Evolutionary conservation across 2,113 vertebrate species (phyloP).

Genomic region (Albula glossodonta): DNA sequence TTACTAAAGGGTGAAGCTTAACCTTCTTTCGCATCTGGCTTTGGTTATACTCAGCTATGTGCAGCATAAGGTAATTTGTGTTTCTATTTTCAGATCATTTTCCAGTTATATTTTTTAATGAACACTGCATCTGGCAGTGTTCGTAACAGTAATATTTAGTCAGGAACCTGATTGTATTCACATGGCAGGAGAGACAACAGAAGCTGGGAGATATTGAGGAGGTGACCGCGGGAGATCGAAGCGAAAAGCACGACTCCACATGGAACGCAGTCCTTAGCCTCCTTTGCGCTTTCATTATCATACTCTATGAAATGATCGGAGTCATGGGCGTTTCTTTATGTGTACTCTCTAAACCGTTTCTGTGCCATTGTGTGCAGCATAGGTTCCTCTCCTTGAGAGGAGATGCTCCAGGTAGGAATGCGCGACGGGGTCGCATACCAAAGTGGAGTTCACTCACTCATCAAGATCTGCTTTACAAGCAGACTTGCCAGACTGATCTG

Average conservation of each 20-base stretch:
- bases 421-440: conserved; percentile 12
- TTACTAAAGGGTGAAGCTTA: conserved; percentile 37
- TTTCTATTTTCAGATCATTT: conserved; percentile 59
- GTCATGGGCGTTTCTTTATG: too few relatives aligned
- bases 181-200: conserved; percentile 58
- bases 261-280: conserved; percentile 38
- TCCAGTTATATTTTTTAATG: conserved; percentile 41
- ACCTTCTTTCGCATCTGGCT: conserved; percentile 37
- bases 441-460: neutral
- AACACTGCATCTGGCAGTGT: conserved; percentile 44
- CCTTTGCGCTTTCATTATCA: neutral
- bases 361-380: neutral
- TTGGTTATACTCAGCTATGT: neutral
- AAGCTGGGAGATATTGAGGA: conserved; percentile 58
- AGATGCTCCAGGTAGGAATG: neutral
- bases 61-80: conserved; percentile 38
- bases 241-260: conserved; percentile 44
- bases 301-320: neutral
- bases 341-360: neutral
- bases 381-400: conserved; percentile 3
- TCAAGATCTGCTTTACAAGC: neutral
- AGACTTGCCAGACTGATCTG: neutral
- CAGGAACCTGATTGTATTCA: conserved; percentile 65
- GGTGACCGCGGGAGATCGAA: neutral
- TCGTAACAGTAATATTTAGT: conserved; percentile 63